A percentile compares a stretch with the other conserved stretches of the same genome.
These are phyloP conservation scores for Pomatostomus ruficeps DNA, from an alignment of 2,113 vertebrate genomes.

Conservation along the genomic window DNA sequence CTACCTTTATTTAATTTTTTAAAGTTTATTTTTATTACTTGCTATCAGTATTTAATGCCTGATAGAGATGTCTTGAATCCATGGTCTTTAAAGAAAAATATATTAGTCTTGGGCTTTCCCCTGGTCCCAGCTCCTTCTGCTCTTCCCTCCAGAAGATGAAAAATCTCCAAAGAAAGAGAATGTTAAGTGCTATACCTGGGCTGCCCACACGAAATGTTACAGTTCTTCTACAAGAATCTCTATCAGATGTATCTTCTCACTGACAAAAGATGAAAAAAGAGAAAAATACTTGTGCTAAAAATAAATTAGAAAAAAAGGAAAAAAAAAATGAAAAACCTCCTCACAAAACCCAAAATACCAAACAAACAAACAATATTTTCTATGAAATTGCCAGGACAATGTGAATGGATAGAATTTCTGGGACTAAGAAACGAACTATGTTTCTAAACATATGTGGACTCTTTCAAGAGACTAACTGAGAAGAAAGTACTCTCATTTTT, in stretches of 20 bases:
- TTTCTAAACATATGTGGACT: neutral
- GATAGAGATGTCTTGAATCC: neutral
- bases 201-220: neutral
- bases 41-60: neutral
- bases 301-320: neutral
- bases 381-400: neutral
- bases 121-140: neutral
- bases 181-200: neutral
- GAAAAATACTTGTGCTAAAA: neutral
- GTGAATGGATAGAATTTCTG: neutral
- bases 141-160: neutral
- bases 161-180: neutral
- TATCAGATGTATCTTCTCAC: neutral
- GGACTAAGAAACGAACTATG: neutral
- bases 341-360: neutral
- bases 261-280: neutral
- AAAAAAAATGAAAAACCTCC: rapidly evolving
- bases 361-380: neutral
- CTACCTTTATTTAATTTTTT: neutral
- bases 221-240: neutral
- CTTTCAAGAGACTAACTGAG: neutral
- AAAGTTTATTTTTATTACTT: neutral
- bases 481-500: neutral
- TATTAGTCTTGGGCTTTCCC: neutral
- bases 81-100: neutral